A percentile compares a stretch with the other conserved stretches of the same genome.
phyloP scores from a whole-genome alignment of 2,888 invertebrate species.

The Unio pictorum region DNA sequence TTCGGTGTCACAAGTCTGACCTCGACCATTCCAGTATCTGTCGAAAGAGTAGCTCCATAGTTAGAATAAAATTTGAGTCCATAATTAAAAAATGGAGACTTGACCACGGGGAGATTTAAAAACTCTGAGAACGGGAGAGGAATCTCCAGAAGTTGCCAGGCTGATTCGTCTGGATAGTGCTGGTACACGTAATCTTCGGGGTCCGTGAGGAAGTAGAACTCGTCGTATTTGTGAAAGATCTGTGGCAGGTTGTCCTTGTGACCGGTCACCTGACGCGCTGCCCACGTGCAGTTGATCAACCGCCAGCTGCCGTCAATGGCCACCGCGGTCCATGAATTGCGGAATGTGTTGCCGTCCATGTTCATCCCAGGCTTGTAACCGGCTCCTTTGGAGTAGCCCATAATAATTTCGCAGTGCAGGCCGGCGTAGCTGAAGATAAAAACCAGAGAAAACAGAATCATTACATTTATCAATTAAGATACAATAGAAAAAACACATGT shows the following conservation, averaged over 20 bases:
- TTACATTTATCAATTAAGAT: too few relatives aligned
- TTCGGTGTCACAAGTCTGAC: conserved; percentile 61
- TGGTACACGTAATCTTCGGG: conserved; percentile 70
- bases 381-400: conserved; percentile 99
- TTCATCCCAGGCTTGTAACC: conserved; percentile 93
- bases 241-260: conserved; percentile 61
- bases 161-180: conserved; percentile 68
- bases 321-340: conserved; percentile 99
- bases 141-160: conserved; percentile 73
- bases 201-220: conserved; percentile 71
- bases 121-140: conserved; percentile 73
- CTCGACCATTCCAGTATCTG: conserved; percentile 65
- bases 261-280: conserved; percentile 81
- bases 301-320: conserved; percentile 98
- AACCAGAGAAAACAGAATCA: too few relatives aligned
- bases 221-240: conserved; percentile 68
- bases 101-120: conserved; percentile 72
- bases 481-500: too few relatives aligned
- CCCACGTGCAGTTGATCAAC: conserved; percentile 99
- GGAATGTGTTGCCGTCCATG: conserved; percentile 77
- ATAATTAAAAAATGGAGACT: conserved; percentile 73
- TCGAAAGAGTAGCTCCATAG: conserved; percentile 60
- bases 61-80: conserved; percentile 62
- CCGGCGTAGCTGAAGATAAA: conserved; percentile 87
- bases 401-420: conserved; percentile 97